Evolutionary conservation across 2,888 invertebrate species (phyloP).

Genomic region (Ommatoiulus sabulosus): DNA sequence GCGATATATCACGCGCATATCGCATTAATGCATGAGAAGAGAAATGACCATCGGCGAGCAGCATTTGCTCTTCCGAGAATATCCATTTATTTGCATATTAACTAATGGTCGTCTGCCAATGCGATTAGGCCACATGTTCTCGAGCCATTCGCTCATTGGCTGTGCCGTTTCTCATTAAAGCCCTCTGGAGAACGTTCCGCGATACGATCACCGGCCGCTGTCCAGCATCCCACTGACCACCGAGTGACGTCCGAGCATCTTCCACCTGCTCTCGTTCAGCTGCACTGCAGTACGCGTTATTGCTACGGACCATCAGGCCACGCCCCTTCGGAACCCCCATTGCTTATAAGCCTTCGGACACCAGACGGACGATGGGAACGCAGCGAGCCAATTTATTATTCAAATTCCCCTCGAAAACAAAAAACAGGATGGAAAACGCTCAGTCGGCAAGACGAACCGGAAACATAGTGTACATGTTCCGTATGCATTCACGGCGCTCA

Average conservation of each 20-base stretch:
- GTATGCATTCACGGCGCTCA: too few relatives aligned
- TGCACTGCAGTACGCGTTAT: not conserved
- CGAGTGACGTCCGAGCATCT: constrained; percentile 22
- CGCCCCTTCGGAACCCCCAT: not conserved
- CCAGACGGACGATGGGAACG: constrained; percentile 6
- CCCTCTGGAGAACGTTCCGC: not conserved
- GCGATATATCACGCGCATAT: constrained; percentile 26
- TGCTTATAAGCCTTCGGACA: not conserved
- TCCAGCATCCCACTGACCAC: constrained; percentile 31
- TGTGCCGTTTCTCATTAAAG: constrained; percentile 16
- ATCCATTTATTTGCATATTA: constrained; percentile 47
- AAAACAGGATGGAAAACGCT: not conserved
- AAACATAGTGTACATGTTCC: too few relatives aligned
- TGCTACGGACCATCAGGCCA: not conserved
- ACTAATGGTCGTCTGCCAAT: constrained; percentile 32
- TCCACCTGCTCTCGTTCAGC: not conserved
- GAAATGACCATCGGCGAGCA: not conserved
- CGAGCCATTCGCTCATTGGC: not conserved
- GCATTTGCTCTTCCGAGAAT: constrained; percentile 15
- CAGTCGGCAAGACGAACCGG: not conserved
- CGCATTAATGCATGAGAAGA: constrained; percentile 44
- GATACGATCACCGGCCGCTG: constrained; percentile 21
- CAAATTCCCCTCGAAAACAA: not conserved
- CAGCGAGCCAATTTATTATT: not conserved
- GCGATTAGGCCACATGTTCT: constrained; percentile 6